Evolutionary conservation across 2,888 invertebrate species (phyloP), one percentile per base, ranked within the genome.

Genomic region (Drepanosiphum platanoidis): DNA sequence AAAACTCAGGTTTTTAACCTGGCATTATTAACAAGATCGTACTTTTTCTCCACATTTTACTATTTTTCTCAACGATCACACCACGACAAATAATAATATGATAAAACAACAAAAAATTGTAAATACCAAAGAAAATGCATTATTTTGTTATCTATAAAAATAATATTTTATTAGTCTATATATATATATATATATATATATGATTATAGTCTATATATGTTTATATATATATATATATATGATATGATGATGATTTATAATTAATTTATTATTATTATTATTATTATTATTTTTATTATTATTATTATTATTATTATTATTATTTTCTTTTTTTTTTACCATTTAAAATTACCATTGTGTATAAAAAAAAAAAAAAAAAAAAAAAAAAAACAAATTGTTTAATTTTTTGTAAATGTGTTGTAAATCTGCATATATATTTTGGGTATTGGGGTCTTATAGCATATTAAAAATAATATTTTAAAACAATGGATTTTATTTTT

Each of bases 271-370:
- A n/a, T 78, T 78, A 66, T 78, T 61, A 68, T 52, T 52, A 75
- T 75, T 58, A 77, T 77, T 77, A 75, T 75, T 42, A 71, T 77
- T 61, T 42, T 72, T 30, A 77, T 77, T 84, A 71, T n/a, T n/a
- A 68, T 75, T 68, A 72, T 52, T 52, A 75, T 75, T 58, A 72
- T 52, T 52, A 75, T 75, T 58, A 77, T 77, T 77, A 75, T 75
- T 42, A 71, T 77, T 61, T 42, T 72, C 36, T 84, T 77, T 84
- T 81, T 84, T 81, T 75, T 75, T 68, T 84, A 84, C 84, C 75
- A 84, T 84, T 84, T 84, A 52, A 84, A 77, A 84, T 84, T 84
- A 84, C 84, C 84, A 84, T 66, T 84, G 84, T 84, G 84, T 84
- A 77, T 84, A 84, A 84, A 77, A 84, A 80, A 52, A 77, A 75